Evolutionary conservation across 2,113 vertebrate species (phyloP).

Genomic region (Passer montanus): DNA sequence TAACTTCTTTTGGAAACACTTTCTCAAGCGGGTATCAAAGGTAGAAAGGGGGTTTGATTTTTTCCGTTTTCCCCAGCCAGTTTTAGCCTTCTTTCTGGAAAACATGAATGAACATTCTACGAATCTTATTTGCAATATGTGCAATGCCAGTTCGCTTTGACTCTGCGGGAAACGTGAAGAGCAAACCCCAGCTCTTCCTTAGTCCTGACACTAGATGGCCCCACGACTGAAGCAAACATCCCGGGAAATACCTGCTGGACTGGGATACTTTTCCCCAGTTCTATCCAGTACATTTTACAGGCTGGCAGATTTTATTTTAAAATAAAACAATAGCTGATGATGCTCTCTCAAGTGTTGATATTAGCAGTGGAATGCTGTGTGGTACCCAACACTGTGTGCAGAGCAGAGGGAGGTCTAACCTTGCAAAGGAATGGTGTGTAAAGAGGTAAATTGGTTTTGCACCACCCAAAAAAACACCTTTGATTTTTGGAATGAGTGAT

Average conservation of each 20-base stretch:
- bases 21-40: not conserved
- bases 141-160: not conserved
- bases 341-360: not conserved
- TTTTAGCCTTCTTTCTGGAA: not conserved
- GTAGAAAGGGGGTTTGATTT: not conserved
- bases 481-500: not conserved
- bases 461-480: not conserved
- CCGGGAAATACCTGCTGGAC: not conserved
- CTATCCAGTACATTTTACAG: not conserved
- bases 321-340: not conserved
- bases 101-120: not conserved
- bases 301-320: not conserved
- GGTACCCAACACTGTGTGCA: rapidly evolving
- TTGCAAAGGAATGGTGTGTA: no score
- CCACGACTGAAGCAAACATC: conserved; percentile 15
- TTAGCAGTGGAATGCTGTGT: not conserved
- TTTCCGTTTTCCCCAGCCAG: not conserved
- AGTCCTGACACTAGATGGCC: conserved; percentile 68
- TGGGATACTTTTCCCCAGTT: not conserved
- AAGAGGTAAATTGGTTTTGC: not conserved
- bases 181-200: not conserved
- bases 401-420: not conserved
- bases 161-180: not conserved
- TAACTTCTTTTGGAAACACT: not conserved
- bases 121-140: not conserved